A percentile compares a stretch with the other conserved stretches of the same genome.
Evolutionary conservation across 2,888 invertebrate genomes (phyloP).

Genomic region (Yponomeuta cagnagella): DNA sequence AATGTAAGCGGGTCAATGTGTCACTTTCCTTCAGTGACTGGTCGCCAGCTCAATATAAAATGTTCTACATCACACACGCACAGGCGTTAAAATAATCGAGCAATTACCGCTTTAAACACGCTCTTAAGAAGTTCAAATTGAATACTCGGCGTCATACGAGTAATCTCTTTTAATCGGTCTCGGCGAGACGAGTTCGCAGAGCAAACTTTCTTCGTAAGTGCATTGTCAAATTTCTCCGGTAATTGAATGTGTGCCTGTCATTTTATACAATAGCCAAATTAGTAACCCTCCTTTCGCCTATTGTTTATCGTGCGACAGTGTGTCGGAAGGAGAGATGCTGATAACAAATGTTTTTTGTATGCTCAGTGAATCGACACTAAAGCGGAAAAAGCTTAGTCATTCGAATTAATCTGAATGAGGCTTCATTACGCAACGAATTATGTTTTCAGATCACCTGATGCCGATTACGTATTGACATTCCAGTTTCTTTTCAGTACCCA

Average conservation of each 20-base stretch:
- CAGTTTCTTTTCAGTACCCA: slow-evolving; percentile 3
- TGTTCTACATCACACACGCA: slow-evolving; percentile 17
- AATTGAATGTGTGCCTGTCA: slow-evolving; percentile 40
- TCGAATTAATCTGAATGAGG: background rate
- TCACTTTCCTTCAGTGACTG: slow-evolving; percentile 56
- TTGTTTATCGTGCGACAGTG: slow-evolving; percentile 39
- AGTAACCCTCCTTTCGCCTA: slow-evolving; percentile 41
- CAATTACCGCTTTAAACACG: slow-evolving; percentile 19
- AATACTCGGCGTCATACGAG: slow-evolving; percentile 6
- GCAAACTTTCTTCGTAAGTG: slow-evolving; percentile 62
- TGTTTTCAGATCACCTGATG: slow-evolving; percentile 4
- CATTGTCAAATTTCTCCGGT: slow-evolving; percentile 64
- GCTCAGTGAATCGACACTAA: background rate
- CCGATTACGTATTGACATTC: slow-evolving; percentile 2
- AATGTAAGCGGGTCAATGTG: slow-evolving; percentile 55
- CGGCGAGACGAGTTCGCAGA: slow-evolving; percentile 42
- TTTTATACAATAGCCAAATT: slow-evolving; percentile 54
- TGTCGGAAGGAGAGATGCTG: slow-evolving; percentile 23
- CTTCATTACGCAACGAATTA: slow-evolving; percentile 2
- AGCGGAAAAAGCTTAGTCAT: background rate
- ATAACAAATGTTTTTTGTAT: background rate
- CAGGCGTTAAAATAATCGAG: slow-evolving; percentile 6
- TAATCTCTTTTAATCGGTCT: slow-evolving; percentile 46
- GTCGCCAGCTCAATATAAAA: slow-evolving; percentile 16
- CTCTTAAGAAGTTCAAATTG: slow-evolving; percentile 11